Evolutionary conservation across 1,140 invertebrate genomes (phyloP), one percentile per base, ranked within the genome.

Genomic region (Eurosta solidaginis): DNA sequence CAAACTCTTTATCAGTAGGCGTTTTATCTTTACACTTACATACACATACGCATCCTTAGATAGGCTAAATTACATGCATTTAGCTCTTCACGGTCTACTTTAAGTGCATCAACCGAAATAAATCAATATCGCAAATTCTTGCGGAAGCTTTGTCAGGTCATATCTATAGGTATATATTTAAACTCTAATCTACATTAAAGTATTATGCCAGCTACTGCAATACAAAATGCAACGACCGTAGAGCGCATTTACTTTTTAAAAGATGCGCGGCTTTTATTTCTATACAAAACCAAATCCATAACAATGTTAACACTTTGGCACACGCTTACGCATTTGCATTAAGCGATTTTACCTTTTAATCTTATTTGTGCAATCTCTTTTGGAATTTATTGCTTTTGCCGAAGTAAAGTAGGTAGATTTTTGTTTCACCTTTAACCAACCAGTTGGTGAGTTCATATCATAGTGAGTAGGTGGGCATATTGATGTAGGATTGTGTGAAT

Each of bases 261-360:
- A 68, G 59, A 68, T 68, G 33, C 40, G 59, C 59, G 29, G 59
- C 59, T 68, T 68, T 68, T 17, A 29, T 40, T 40, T 33, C 6
- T 22, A 1, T 36, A 2, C 1, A 40, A 40, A 40, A n/a, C 22
- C 33, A 29, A 29, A 20, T 17, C 33, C 33, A 17, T 40, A 68
- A 68, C n/a, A 68, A 68, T 68, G 33, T 68, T 68, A 68, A 68
- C 59, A 68, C 59, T 68, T 68, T 68, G 59, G 33, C 59, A 68
- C 59, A 68, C 59, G 59, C 59, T 68, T 68, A 68, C 59, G 59
- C 59, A 68, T 68, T 68, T 40, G 59, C 59, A 68, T 68, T 68
- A 17, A 10, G 20, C 14, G 6, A 33, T 40, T 68, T 68, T 68
- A 12, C n/a, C 59, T 40, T 42, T 68, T 68, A n/a, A 68, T 68